A percentile compares a stretch with the other conserved stretches of the same genome.
phyloP scores from a whole-genome alignment of 1,140 invertebrate species.

The Camponotus vicinus region DNA sequence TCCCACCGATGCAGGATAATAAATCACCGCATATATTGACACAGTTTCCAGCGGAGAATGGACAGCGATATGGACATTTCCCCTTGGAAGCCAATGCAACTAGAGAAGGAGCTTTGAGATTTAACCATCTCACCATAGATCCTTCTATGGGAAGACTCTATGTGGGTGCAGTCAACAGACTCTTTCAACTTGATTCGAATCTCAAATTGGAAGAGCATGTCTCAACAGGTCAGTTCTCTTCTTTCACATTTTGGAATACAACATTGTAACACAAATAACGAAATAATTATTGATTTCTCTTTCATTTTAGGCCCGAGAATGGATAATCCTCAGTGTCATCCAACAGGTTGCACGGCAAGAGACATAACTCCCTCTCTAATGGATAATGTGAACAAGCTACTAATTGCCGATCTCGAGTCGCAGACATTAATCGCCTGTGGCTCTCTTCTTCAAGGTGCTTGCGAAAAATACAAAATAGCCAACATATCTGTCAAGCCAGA shows the following conservation, averaged over 20 bases:
- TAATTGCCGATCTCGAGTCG: conserved; percentile 94
- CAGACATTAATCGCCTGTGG: conserved; percentile 95
- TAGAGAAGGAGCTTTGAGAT: conserved; percentile 81
- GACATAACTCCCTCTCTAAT: conserved; percentile 90
- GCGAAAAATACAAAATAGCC: conserved; percentile 93
- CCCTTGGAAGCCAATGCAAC: conserved; percentile 81
- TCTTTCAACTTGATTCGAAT: conserved; percentile 93
- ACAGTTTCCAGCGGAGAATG: conserved; percentile 76
- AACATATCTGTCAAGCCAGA: conserved; percentile 93
- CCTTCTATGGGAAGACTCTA: conserved; percentile 88
- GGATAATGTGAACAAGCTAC: conserved; percentile 96
- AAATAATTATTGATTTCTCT: conserved; percentile 5
- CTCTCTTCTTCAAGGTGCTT: conserved; percentile 95
- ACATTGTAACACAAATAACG: not conserved
- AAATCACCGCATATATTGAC: conserved; percentile 77
- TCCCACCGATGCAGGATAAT: conserved; percentile 68
- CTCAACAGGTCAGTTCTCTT: conserved; percentile 86
- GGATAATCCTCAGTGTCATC: conserved; percentile 95
- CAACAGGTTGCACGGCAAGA: conserved; percentile 91
- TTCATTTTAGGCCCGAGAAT: conserved; percentile 89
- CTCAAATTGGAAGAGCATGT: conserved; percentile 90
- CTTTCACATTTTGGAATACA: not conserved
- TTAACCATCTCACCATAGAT: conserved; percentile 89
- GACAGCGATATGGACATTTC: conserved; percentile 69
- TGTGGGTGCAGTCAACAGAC: conserved; percentile 93